Percentiles rank a stretch among this genome's conserved stretches.
Evolutionary conservation across 2,797 vertebrate species (phyloP).

Genomic region (Apogon hyalosoma): DNA sequence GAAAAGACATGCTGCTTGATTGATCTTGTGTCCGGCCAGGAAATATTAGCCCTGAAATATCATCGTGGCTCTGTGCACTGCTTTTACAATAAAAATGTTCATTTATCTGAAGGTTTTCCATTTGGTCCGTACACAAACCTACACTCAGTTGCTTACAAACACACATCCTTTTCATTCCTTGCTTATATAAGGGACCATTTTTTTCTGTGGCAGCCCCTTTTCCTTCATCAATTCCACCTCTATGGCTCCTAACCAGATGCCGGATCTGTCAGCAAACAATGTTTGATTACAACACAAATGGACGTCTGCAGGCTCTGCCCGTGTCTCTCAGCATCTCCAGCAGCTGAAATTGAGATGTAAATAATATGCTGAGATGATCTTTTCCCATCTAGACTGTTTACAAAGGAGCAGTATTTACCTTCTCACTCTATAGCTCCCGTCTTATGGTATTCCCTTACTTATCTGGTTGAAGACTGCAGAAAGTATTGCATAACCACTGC

Average conservation of each 20-base stretch:
- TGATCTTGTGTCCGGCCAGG: slow-evolving; percentile 76
- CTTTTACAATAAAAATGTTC: slow-evolving; percentile 34
- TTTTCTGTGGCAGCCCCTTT: slow-evolving; percentile 29
- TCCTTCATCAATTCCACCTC: slow-evolving; percentile 15
- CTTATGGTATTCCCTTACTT: slow-evolving; percentile 34
- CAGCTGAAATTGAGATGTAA: slow-evolving; percentile 49
- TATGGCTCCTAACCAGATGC: slow-evolving; percentile 56
- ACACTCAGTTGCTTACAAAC: slow-evolving; percentile 15
- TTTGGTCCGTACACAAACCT: slow-evolving; percentile 6
- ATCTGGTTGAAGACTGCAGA: slow-evolving; percentile 40
- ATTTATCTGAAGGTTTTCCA: slow-evolving; percentile 22
- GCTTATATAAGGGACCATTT: slow-evolving; percentile 28
- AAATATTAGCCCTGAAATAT: slow-evolving; percentile 75
- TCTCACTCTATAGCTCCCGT: slow-evolving; percentile 18
- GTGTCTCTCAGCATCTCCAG: slow-evolving; percentile 35
- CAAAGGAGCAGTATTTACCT: slow-evolving; percentile 47
- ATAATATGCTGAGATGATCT: slow-evolving; percentile 61
- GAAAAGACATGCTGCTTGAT: slow-evolving; percentile 85
- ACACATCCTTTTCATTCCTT: slow-evolving; percentile 37
- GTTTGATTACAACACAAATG: slow-evolving; percentile 60
- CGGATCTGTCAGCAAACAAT: slow-evolving; percentile 49
- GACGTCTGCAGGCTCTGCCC: slow-evolving; percentile 14
- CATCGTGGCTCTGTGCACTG: slow-evolving; percentile 43
- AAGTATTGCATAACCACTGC: slow-evolving; percentile 56
- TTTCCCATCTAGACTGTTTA: slow-evolving; percentile 42